Evolutionary conservation across 2,113 vertebrate species (phyloP), one percentile per base, ranked within the genome.

Genomic region (Chinchilla lanigera): DNA sequence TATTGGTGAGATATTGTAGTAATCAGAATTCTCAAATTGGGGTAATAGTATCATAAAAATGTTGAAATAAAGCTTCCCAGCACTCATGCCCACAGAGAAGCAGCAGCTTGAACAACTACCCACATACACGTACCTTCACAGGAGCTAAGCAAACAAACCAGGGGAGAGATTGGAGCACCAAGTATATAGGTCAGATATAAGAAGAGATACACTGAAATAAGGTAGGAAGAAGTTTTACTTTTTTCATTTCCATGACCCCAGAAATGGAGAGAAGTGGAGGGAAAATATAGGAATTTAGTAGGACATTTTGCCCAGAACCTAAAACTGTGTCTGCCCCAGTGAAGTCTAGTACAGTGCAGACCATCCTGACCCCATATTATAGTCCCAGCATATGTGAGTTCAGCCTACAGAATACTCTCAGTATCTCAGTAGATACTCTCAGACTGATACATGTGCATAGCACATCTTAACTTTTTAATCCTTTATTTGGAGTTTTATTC

Each of bases 91-190:
- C 20, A 33, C 26, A 47, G 22, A 61, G 3, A 78, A 52, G 26
- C 35, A 20, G 19, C 7, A 50, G 11, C 52, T 80, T 63, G 20
- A 80, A 58, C 10, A 3, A 65, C 24, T n/a, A 26, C 47, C 13
- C 35, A 30, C 7, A 26, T 24, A 7, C 24, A 38, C 7, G 28
- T 17, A 22, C 2, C 20, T 78, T 80, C 22, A 28, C 22, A 26
- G 63, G 44, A 52, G 26, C 41, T 52, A 65, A 2, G 10, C 13
- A 65, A 47, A 41, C 9, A 38, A 47, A 41, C 9, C 7, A 30
- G 3, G 7, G 17, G 2, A 16, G 7, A 24, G 1, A 35, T n/a
- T 44, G 16, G 30, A 38, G 4, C 9, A 38, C 10, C 52, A 11
- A 65, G 52, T 56, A 5, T 22, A 44, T 47, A 56, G 5, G 20